Evolutionary conservation across 2,113 vertebrate species (phyloP).

Genomic region (Prunella fulvescens): DNA sequence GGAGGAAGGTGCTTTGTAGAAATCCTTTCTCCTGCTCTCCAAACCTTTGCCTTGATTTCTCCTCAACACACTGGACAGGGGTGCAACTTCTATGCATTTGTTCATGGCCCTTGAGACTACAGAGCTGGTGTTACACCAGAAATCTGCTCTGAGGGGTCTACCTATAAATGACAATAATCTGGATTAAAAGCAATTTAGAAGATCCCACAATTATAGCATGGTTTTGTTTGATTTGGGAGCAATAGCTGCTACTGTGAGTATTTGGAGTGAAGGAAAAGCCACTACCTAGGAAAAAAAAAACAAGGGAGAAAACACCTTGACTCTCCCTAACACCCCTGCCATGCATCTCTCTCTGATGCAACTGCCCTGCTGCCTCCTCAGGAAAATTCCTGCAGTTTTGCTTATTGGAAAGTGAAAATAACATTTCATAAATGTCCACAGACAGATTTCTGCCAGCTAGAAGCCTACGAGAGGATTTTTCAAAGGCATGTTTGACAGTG

Average conservation of each 20-base stretch:
- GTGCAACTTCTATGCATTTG: neutral
- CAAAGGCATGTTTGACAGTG: neutral
- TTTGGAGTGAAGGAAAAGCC: neutral
- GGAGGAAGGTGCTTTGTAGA: neutral
- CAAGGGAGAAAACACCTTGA: neutral
- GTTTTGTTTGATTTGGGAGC: neutral
- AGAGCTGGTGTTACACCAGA: neutral
- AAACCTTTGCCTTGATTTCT: neutral
- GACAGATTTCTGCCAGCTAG: neutral
- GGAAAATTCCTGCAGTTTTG: neutral
- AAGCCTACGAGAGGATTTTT: neutral
- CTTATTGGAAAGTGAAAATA: neutral
- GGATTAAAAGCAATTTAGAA: neutral
- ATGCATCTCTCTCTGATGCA: neutral
- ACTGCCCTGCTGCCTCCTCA: neutral
- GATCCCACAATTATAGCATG: neutral
- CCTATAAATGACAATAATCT: neutral
- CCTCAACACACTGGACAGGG: neutral
- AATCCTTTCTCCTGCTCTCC: neutral
- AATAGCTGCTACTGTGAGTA: neutral
- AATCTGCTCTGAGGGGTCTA: neutral
- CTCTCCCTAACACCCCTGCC: neutral
- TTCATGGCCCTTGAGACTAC: neutral
- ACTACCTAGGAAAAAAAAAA: neutral
- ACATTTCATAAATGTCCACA: neutral